These are phyloP conservation scores for Cyclophora punctaria DNA, from an alignment of 2,888 invertebrate species.

Conservation along the genomic window DNA sequence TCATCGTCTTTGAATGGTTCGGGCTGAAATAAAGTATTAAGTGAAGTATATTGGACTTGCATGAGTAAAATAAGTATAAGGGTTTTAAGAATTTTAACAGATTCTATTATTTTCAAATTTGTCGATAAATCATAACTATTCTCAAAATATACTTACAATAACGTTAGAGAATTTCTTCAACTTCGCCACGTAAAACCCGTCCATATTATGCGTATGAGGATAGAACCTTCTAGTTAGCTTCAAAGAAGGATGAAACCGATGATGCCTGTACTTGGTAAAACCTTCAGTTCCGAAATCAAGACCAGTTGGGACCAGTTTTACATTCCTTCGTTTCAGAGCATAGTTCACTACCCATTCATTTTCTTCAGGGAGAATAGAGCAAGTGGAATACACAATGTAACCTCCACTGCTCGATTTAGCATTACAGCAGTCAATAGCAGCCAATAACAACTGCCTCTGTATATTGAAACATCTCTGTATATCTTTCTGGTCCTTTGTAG, in stretches of 20 bases:
- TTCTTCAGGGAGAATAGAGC: constrained; percentile 98
- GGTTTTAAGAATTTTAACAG: too few species aligned
- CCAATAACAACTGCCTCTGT: constrained; percentile 92
- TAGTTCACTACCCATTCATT: constrained; percentile 98
- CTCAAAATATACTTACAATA: constrained; percentile 49
- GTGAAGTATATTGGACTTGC: too few species aligned
- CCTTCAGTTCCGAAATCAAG: constrained; percentile 97
- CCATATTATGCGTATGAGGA: constrained; percentile 99
- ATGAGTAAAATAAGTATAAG: background rate
- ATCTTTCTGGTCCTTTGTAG: constrained; percentile 90
- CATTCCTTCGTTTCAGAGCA: constrained; percentile 92
- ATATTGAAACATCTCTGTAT: constrained; percentile 93
- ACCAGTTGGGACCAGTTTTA: constrained; percentile 94
- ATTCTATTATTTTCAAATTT: too few species aligned
- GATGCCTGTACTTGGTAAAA: constrained; percentile 89
- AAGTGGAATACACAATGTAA: constrained; percentile 98
- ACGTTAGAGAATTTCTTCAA: constrained; percentile 95
- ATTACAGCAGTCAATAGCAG: constrained; percentile 97
- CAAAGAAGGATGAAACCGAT: constrained; percentile 92
- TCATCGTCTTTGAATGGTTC: constrained; percentile 61
- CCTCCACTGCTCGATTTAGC: constrained; percentile 95
- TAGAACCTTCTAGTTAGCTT: constrained; percentile 93
- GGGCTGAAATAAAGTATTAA: constrained; percentile 39
- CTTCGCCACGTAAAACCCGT: constrained; percentile 99
- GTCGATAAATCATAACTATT: too few species aligned